A percentile compares a stretch with the other conserved stretches of the same genome.
These are phyloP conservation scores for Trachelus iudaicus DNA, from an alignment of 2,888 invertebrate genomes.

Conservation along the genomic window DNA sequence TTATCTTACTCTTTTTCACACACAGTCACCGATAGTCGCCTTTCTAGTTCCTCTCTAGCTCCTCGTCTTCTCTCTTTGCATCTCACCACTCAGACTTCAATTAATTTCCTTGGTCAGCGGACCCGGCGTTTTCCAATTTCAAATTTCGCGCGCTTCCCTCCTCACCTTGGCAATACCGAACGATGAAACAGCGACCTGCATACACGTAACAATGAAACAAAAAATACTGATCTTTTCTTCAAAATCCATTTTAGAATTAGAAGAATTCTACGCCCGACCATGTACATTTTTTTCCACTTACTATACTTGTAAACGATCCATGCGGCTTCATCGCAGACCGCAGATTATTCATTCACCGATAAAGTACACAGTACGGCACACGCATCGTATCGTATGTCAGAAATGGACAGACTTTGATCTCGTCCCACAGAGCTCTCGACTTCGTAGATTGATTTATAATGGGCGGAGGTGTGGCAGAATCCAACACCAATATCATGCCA, in stretches of 20 bases:
- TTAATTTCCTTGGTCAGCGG: slow-evolving; percentile 49
- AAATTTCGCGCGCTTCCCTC: slow-evolving; percentile 28
- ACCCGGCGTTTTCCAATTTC: slow-evolving; percentile 52
- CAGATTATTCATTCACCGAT: too few relatives aligned
- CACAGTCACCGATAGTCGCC: neutral
- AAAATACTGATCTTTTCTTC: too few relatives aligned
- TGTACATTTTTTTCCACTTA: too few relatives aligned
- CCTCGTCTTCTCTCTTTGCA: slow-evolving; percentile 8
- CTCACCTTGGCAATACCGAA: slow-evolving; percentile 2
- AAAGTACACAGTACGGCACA: too few relatives aligned
- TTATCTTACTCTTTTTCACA: slow-evolving; percentile 13
- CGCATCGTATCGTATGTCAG: too few relatives aligned
- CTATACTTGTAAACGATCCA: too few relatives aligned
- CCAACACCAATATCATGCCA: slow-evolving; percentile 53
- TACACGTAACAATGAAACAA: too few relatives aligned
- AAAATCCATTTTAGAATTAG: too few relatives aligned
- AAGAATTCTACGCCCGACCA: too few relatives aligned
- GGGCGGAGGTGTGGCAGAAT: slow-evolving; percentile 50
- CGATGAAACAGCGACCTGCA: neutral
- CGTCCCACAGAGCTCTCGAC: neutral
- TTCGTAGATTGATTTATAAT: slow-evolving; percentile 53
- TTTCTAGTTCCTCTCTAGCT: neutral
- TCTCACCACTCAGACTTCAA: slow-evolving; percentile 51
- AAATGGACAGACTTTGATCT: neutral
- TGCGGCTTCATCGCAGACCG: too few relatives aligned